Evolutionary conservation across 2,888 invertebrate species (phyloP), one percentile per base, ranked within the genome.

Genomic region (Exephanes ischioxanthus): DNA sequence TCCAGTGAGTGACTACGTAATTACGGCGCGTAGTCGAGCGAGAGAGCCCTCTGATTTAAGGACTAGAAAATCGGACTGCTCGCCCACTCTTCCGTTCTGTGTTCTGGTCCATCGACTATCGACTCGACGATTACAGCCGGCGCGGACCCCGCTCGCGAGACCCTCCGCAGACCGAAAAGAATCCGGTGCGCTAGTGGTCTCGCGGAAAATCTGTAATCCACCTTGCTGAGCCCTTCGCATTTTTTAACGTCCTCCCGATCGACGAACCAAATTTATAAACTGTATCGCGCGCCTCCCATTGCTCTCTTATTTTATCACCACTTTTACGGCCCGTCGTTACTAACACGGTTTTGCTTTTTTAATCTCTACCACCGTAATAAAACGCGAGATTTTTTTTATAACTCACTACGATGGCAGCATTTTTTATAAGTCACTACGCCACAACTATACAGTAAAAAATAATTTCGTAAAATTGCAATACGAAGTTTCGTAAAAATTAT

Each of bases 1-100:
- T 94, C 94, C 26, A 93, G 94, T 94, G 87, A 91, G 91, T 88
- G 79, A 83, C 75, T 67, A 58, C 72, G 63, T 71, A 70, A 82
- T 70, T 51, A 77, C 77, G 71, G 2, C 53, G 63, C 30, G 72
- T 45, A 55, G 16, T 26, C 55, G 53, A 63, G 79, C 63, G 51
- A 33, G 9, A 71, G 37, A 16, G 33, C 26, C 7, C 66, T 66
- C 14, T 66, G 71, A 80, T 80, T 72, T 51, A 80, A 66, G 71
- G 61, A 63, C 48, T 41, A 63, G 41, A n/a, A 48, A 45, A 7
- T 19, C 5, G 14, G 22, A 19, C 22, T 26, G 14, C 33, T 72
- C 33, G 7, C 63, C n/a, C n/a, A 16, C 75, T 51, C 26, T 51
- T 53, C 37, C 51, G 19, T 41, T 22, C 16, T 67, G 41, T 58